phyloP scores from a whole-genome alignment of 2,888 invertebrate genomes.

The Sphaerophoria taeniata region DNA sequence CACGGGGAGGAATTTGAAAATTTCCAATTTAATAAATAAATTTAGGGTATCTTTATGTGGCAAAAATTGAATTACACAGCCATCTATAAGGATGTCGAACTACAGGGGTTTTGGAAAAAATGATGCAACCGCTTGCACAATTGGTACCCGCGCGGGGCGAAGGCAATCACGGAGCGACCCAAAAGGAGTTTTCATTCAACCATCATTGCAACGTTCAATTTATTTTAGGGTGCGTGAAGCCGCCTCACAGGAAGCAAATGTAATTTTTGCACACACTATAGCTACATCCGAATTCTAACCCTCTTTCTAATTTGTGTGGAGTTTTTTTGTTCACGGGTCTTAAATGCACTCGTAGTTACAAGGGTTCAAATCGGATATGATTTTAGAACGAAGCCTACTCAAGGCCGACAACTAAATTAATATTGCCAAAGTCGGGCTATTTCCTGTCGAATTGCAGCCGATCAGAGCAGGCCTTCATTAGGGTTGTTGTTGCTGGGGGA shows the following conservation, averaged over 20 bases:
- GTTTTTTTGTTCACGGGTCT: background rate
- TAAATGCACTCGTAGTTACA: conserved; percentile 63
- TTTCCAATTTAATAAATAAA: conserved; percentile 55
- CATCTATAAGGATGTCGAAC: conserved; percentile 29
- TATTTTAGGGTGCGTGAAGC: conserved; percentile 36
- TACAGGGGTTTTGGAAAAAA: conserved; percentile 2
- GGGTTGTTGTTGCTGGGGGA: conserved; percentile 9
- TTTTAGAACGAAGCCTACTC: conserved; percentile 23
- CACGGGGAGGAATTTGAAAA: background rate
- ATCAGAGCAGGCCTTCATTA: conserved; percentile 9
- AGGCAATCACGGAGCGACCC: conserved; percentile 67
- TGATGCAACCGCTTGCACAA: conserved; percentile 62
- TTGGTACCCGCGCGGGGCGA: conserved; percentile 60
- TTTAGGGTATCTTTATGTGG: conserved; percentile 56
- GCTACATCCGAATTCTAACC: conserved; percentile 7
- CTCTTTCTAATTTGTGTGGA: conserved; percentile 1
- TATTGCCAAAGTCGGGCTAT: conserved; percentile 12
- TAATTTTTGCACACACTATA: conserved; percentile 60
- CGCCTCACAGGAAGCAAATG: conserved; percentile 67
- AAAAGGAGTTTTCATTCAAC: conserved; percentile 53
- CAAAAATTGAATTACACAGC: conserved; percentile 41
- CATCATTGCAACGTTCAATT: background rate
- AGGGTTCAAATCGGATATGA: conserved; percentile 37
- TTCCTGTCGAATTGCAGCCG: conserved; percentile 19
- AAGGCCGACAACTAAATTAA: conserved; percentile 44